These are phyloP conservation scores for Acanthosepion lycidas DNA, from an alignment of 2,888 invertebrate genomes.

Conservation along the genomic window DNA sequence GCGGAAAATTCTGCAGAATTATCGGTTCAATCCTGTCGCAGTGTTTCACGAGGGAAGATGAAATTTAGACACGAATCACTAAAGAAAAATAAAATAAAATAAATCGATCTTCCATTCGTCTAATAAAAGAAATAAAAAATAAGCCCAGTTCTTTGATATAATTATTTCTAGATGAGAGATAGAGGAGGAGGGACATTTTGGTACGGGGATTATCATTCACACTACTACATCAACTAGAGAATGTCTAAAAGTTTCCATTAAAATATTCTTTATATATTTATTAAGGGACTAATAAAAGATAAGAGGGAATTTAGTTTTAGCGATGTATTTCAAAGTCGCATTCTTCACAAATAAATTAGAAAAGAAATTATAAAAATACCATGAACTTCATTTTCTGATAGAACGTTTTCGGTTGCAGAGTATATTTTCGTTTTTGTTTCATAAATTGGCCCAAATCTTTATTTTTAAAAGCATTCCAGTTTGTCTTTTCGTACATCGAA, in stretches of 20 bases:
- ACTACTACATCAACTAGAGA: background rate
- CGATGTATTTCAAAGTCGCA: background rate
- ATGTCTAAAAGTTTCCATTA: background rate
- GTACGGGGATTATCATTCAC: background rate
- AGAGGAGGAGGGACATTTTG: background rate
- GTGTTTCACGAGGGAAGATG: background rate
- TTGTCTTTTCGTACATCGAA: background rate
- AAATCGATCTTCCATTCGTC: background rate
- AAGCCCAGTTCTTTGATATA: background rate
- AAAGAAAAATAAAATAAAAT: background rate
- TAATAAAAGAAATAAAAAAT: background rate
- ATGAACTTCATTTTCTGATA: background rate
- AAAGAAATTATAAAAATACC: background rate
- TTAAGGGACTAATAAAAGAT: background rate
- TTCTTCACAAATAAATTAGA: background rate
- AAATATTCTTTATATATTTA: background rate
- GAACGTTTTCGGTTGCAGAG: background rate
- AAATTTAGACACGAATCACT: slow-evolving; percentile 15
- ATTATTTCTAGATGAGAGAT: background rate
- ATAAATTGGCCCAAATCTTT: background rate
- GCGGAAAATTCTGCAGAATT: background rate
- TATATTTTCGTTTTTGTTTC: background rate
- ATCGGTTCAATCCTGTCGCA: background rate
- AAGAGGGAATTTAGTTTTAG: background rate
- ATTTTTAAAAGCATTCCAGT: background rate